Evolutionary conservation across 2,797 vertebrate species (phyloP).

Genomic region (Odontamblyopus rebecca): DNA sequence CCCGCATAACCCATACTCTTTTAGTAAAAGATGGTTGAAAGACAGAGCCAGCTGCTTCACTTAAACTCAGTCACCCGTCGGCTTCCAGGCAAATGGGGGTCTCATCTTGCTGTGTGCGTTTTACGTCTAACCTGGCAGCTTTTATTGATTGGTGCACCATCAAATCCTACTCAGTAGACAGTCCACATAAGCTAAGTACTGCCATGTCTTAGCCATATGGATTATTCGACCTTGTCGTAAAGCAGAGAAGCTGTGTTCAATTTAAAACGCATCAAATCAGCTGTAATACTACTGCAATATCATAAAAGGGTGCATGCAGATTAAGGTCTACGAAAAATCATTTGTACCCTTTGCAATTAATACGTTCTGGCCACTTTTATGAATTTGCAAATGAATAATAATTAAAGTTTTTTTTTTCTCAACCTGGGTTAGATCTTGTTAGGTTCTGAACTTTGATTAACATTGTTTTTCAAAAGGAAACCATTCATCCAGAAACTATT

Average conservation of each 20-base stretch:
- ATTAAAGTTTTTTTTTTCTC: no score
- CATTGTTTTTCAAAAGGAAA: background rate
- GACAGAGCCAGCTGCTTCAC: slow-evolving; percentile 21
- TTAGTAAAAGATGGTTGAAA: slow-evolving; percentile 33
- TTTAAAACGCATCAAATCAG: slow-evolving; percentile 12
- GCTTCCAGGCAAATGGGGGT: background rate
- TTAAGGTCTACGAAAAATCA: background rate
- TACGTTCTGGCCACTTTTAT: background rate
- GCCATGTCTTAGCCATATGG: slow-evolving; percentile 22
- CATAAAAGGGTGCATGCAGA: background rate
- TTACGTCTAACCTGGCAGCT: slow-evolving; percentile 15
- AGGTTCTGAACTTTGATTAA: no score
- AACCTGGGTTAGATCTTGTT: no score
- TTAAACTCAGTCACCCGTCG: slow-evolving; percentile 8
- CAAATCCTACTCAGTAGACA: background rate
- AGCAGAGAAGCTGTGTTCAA: slow-evolving; percentile 15
- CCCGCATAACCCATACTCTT: slow-evolving; percentile 22
- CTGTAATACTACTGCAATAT: background rate
- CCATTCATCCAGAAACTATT: background rate
- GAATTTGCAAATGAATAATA: no score
- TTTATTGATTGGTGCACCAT: slow-evolving; percentile 23
- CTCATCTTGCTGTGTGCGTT: background rate
- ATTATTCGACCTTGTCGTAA: slow-evolving; percentile 35
- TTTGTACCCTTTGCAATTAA: background rate
- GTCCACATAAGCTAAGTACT: slow-evolving; percentile 4